These are phyloP conservation scores for Echinarachnius parma DNA, from an alignment of 53 echinoderm and acorn worm species.

Conservation along the genomic window DNA sequence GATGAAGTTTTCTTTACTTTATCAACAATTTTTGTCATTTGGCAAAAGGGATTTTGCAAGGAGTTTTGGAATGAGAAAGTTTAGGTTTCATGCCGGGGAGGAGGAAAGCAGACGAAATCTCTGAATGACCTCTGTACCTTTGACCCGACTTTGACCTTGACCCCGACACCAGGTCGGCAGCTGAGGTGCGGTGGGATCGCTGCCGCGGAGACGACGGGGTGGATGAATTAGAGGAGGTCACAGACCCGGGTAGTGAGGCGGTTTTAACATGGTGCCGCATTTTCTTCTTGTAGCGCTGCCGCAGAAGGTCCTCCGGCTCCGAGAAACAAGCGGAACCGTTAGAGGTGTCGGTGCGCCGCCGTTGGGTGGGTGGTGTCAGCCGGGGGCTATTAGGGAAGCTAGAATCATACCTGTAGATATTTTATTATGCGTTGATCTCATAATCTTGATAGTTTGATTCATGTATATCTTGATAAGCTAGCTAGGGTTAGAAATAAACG, in stretches of 20 bases:
- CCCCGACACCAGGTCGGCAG: slow-evolving; percentile 14
- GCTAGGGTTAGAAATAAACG: too few species aligned
- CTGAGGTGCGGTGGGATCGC: slow-evolving; percentile 5
- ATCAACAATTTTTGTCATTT: too few species aligned
- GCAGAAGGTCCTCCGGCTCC: slow-evolving; percentile 8
- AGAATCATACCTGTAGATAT: slow-evolving; percentile 46
- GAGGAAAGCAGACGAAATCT: not conserved
- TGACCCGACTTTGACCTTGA: slow-evolving; percentile 22
- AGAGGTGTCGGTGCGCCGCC: not conserved
- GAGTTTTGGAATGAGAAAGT: too few species aligned
- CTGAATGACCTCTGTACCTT: slow-evolving; percentile 41
- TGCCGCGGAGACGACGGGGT: not conserved
- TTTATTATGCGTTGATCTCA: not conserved
- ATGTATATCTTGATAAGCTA: too few species aligned
- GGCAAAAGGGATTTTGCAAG: too few species aligned
- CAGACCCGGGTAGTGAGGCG: not conserved
- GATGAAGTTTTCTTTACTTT: too few species aligned
- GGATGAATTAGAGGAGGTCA: not conserved
- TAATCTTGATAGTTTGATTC: slow-evolving; percentile 6
- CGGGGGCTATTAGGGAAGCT: slow-evolving; percentile 33
- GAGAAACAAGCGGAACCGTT: slow-evolving; percentile 9
- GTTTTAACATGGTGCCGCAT: not conserved
- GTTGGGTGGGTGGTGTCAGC: slow-evolving; percentile 16
- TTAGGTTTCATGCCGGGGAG: too few species aligned
- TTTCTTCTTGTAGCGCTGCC: slow-evolving; percentile 21